Conservation (phyloP, 2,888 invertebrate genomes). For the Bombylius discolor region DNA sequence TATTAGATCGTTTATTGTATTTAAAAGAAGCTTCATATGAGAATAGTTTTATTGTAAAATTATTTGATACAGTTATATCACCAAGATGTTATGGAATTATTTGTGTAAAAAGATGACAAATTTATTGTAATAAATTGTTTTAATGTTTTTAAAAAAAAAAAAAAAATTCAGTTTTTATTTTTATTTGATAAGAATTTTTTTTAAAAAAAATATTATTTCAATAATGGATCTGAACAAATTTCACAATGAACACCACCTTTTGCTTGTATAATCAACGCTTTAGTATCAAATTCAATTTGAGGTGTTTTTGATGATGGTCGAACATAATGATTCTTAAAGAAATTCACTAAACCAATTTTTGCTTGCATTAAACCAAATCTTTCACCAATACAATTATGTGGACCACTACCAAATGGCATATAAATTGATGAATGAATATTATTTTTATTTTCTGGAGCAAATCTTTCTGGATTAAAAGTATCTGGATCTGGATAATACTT, state of each 20-base stretch:
- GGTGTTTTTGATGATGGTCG: conserved; percentile 17
- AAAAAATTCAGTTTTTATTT: background rate
- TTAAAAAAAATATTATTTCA: background rate
- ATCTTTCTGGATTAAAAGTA: conserved; percentile 33
- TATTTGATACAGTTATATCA: conserved; percentile 75
- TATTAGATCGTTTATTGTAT: conserved; percentile 69
- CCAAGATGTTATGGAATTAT: conserved; percentile 70
- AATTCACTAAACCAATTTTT: conserved; percentile 28
- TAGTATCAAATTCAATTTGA: conserved; percentile 24
- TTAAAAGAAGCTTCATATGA: conserved; percentile 50
- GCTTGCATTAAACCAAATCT: conserved; percentile 29
- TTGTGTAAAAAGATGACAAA: conserved; percentile 42
- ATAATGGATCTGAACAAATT: conserved; percentile 23
- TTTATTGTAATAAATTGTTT: background rate
- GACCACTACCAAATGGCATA: conserved; percentile 30
- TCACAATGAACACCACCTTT: conserved; percentile 23
- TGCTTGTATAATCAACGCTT: conserved; percentile 24
- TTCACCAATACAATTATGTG: conserved; percentile 32
- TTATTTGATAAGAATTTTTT: background rate
- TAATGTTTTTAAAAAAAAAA: no score
- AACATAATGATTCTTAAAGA: conserved; percentile 29
- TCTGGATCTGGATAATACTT: conserved; percentile 30
- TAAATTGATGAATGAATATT: conserved; percentile 28
- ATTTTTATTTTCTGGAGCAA: conserved; percentile 28
- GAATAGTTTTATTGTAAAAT: conserved; percentile 51